Percentiles rank a stretch among this genome's conserved stretches.
Evolutionary conservation across 2,797 vertebrate genomes (phyloP).

Genomic region (Chrysolophus pictus): DNA sequence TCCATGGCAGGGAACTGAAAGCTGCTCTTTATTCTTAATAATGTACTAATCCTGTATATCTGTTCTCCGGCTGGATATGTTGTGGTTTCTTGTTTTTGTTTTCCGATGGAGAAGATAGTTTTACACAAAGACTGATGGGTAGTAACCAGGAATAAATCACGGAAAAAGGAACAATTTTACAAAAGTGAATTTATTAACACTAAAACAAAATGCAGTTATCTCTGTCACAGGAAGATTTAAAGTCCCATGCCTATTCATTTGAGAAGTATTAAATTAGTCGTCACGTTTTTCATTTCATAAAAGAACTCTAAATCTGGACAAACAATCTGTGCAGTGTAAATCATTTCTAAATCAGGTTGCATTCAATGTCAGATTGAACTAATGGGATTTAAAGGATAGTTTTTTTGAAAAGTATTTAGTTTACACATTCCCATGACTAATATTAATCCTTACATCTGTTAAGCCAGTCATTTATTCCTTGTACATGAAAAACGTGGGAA

Average conservation of each 20-base stretch:
- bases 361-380: slow-evolving; percentile 52
- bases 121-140: slow-evolving; percentile 57
- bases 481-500: slow-evolving; percentile 10
- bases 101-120: slow-evolving; percentile 51
- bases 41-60: slow-evolving; percentile 77
- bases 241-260: slow-evolving; percentile 47
- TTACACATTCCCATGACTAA: slow-evolving; percentile 19
- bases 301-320: slow-evolving; percentile 58
- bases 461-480: not conserved
- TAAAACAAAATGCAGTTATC: slow-evolving; percentile 70
- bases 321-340: slow-evolving; percentile 61
- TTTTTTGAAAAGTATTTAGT: slow-evolving; percentile 58
- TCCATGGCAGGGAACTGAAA: slow-evolving; percentile 73
- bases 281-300: slow-evolving; percentile 55
- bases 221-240: slow-evolving; percentile 61
- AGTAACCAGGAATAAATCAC: slow-evolving; percentile 48
- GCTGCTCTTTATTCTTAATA: slow-evolving; percentile 80
- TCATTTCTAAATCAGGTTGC: slow-evolving; percentile 53
- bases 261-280: slow-evolving; percentile 69
- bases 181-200: slow-evolving; percentile 67
- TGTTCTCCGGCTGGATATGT: slow-evolving; percentile 66
- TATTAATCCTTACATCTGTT: slow-evolving; percentile 61
- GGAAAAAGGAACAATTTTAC: not conserved
- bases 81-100: not conserved
- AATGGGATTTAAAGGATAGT: slow-evolving; percentile 63